phyloP scores from a whole-genome alignment of 2,113 vertebrate species.

The Ibidorhyncha struthersii region DNA sequence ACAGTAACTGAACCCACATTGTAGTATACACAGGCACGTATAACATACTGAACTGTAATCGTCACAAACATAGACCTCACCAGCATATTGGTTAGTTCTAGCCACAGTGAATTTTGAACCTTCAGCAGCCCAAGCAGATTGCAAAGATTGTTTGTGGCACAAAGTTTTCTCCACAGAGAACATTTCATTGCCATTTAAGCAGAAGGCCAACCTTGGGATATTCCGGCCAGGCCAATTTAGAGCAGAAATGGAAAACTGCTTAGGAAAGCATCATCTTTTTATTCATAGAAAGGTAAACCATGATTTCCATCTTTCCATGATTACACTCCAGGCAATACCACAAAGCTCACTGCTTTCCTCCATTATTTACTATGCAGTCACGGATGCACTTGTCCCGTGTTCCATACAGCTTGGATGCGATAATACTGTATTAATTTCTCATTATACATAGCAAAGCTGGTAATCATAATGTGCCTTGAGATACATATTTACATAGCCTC shows the following conservation, averaged over 20 bases:
- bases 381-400: neutral
- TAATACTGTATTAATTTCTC: neutral
- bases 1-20: neutral
- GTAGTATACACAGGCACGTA: neutral
- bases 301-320: neutral
- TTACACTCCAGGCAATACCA: neutral
- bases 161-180: neutral
- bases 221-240: neutral
- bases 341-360: neutral
- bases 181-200: neutral
- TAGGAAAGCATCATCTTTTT: neutral
- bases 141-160: neutral
- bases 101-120: neutral
- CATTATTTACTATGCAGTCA: neutral
- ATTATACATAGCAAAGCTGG: neutral
- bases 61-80: neutral
- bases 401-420: neutral
- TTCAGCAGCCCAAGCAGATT: neutral
- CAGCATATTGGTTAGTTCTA: neutral
- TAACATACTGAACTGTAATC: neutral
- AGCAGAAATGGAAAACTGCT: neutral
- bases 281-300: neutral
- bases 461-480: neutral
- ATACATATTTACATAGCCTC: neutral
- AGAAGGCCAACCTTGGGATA: neutral